These are phyloP conservation scores for Anthopleura xanthogrammica DNA, from an alignment of 92 coral and sea anemone species.

Conservation along the genomic window DNA sequence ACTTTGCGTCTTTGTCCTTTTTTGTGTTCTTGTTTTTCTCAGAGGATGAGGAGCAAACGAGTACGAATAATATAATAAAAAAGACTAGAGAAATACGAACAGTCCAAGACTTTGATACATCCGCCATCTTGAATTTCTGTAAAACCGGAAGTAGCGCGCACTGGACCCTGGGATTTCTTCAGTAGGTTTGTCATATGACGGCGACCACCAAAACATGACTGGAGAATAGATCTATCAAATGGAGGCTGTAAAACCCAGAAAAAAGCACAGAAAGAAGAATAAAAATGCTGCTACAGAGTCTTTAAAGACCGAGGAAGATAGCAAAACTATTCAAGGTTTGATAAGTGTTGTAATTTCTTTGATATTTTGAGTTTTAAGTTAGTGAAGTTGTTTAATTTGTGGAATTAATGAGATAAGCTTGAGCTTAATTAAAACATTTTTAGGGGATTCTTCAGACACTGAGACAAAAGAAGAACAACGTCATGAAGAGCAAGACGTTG, in stretches of 20 bases:
- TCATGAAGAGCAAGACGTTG: neutral
- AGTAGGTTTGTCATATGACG: slow-evolving; percentile 27
- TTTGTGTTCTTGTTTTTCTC: slow-evolving; percentile 6
- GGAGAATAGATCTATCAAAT: slow-evolving; percentile 34
- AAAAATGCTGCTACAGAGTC: slow-evolving; percentile 41
- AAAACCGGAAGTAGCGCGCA: slow-evolving; percentile 54
- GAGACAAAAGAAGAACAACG: neutral
- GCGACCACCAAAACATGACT: slow-evolving; percentile 30
- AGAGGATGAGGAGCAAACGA: neutral
- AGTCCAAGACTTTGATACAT: neutral
- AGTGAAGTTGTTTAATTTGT: neutral
- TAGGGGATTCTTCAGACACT: neutral
- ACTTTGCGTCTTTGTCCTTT: slow-evolving; percentile 6
- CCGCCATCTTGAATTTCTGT: slow-evolving; percentile 39
- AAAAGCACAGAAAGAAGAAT: slow-evolving; percentile 75
- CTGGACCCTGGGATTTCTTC: slow-evolving; percentile 21
- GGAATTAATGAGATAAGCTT: neutral
- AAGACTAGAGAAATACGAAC: neutral
- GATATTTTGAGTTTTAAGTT: neutral
- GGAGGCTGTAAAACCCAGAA: slow-evolving; percentile 93
- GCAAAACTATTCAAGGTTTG: slow-evolving; percentile 14
- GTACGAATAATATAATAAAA: neutral
- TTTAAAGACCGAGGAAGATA: slow-evolving; percentile 18
- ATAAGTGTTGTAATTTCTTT: neutral
- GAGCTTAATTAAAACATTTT: neutral